phyloP scores from a whole-genome alignment of 2,888 invertebrate genomes.

The Heliconius cydno region DNA sequence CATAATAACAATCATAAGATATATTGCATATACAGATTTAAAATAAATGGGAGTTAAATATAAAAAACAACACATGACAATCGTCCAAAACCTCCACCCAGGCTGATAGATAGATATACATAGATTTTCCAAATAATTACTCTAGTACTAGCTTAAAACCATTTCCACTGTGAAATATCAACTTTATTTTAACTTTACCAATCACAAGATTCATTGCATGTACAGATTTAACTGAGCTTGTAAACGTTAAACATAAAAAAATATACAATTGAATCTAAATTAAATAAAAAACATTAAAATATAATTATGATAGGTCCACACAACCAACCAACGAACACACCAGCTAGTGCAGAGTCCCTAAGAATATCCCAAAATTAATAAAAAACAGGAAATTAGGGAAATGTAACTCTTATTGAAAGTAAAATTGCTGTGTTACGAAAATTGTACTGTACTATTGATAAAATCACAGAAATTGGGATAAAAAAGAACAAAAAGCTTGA shows the following conservation, averaged over 20 bases:
- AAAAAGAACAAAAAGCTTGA: background rate
- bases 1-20: background rate
- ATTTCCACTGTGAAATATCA: background rate
- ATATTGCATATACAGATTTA: background rate
- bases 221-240: background rate
- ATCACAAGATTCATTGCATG: background rate
- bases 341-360: background rate
- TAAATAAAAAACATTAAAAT: background rate
- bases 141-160: background rate
- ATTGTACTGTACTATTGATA: background rate
- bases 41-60: background rate
- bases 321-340: background rate
- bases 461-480: background rate
- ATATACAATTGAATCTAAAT: conserved; percentile 12
- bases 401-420: background rate
- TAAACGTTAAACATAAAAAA: background rate
- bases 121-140: background rate
- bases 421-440: background rate
- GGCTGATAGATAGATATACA: background rate
- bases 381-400: background rate
- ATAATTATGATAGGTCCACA: background rate
- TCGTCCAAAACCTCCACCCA: background rate
- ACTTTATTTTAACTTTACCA: background rate
- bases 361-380: background rate
- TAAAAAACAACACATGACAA: background rate